Evolutionary conservation across 2,888 invertebrate species (phyloP).

Genomic region (Carpatolechia fugitivella): DNA sequence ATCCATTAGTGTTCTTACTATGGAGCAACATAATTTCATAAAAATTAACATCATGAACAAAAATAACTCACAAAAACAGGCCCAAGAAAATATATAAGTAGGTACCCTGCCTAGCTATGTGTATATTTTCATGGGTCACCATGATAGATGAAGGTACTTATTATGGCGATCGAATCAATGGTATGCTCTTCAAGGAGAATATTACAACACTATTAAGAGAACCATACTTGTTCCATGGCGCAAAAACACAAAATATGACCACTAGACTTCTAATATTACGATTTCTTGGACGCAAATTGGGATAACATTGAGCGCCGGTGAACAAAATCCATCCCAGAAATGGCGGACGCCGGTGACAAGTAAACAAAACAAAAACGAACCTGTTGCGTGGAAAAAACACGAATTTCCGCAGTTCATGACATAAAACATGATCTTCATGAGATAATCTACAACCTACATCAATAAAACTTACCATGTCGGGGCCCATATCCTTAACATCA

Average conservation of each 20-base stretch:
- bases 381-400: conserved; percentile 74
- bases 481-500: conserved; percentile 90
- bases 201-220: neutral
- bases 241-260: conserved; percentile 5
- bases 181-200: neutral
- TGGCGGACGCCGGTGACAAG: conserved; percentile 82
- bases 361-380: conserved; percentile 81
- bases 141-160: conserved; percentile 3
- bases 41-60: too few species aligned
- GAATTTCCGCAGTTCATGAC: conserved; percentile 60
- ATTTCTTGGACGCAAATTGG: neutral
- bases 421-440: conserved; percentile 51
- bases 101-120: neutral
- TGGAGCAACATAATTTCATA: too few species aligned
- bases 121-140: conserved; percentile 10
- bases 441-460: conserved; percentile 37
- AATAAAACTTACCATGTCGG: conserved; percentile 85
- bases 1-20: too few species aligned
- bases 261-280: neutral
- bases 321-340: conserved; percentile 71
- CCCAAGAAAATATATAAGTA: neutral
- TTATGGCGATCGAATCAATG: conserved; percentile 18
- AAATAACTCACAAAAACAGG: neutral
- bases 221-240: neutral
- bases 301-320: conserved; percentile 55